phyloP scores from a whole-genome alignment of 2,113 vertebrate genomes.

The Thunnus maccoyii region DNA sequence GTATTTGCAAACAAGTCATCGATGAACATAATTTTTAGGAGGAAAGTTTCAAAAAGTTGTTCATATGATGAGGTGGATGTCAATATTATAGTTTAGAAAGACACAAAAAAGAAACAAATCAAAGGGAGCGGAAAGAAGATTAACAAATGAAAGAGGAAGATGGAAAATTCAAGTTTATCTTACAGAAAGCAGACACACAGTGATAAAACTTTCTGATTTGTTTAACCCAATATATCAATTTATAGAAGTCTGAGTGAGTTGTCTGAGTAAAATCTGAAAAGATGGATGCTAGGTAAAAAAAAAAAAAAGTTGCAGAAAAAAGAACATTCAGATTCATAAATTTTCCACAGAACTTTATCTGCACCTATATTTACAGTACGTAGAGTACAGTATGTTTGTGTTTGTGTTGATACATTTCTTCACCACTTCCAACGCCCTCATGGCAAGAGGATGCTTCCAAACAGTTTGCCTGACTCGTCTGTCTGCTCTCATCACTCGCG shows the following conservation, averaged over 20 bases:
- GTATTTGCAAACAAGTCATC: too few species aligned
- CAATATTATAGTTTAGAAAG: neutral
- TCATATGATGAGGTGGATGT: neutral
- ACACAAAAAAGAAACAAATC: neutral
- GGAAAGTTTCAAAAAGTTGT: too few species aligned
- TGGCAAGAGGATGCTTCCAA: constrained; percentile 18
- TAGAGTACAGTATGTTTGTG: neutral
- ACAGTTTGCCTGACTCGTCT: constrained; percentile 20
- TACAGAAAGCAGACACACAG: neutral
- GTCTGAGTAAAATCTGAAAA: neutral
- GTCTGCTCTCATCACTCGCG: constrained; percentile 24
- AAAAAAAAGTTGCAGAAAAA: constrained; percentile 40
- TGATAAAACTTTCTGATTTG: constrained; percentile 7
- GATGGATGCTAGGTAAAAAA: neutral
- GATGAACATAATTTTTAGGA: too few species aligned
- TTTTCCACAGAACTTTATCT: neutral
- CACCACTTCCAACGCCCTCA: neutral
- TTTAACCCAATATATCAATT: neutral
- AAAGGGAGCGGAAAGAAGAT: neutral
- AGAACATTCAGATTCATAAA: constrained; percentile 11
- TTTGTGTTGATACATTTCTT: constrained; percentile 9
- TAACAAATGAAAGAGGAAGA: neutral
- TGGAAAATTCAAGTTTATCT: neutral
- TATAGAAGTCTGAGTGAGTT: constrained; percentile 3
- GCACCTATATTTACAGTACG: constrained; percentile 24